Conservation (phyloP, 2,797 vertebrate genomes). For the Remorina albescens region DNA sequence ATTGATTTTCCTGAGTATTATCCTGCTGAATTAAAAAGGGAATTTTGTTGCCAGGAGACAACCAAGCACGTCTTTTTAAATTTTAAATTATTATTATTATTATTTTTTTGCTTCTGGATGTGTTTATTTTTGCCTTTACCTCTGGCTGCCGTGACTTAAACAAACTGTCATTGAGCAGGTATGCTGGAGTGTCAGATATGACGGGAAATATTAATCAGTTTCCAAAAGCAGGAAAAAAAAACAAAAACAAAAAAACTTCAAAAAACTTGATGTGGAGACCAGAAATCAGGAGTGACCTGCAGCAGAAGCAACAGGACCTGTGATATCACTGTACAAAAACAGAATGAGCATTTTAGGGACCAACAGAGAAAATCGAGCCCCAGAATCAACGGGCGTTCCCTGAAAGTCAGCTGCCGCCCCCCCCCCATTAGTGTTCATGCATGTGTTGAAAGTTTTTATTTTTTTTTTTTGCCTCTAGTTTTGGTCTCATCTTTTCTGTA, state of each 20-base stretch:
- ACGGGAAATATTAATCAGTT: slow-evolving; percentile 8
- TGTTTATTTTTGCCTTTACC: slow-evolving; percentile 3
- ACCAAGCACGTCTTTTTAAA: too few species aligned
- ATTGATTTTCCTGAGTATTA: not conserved
- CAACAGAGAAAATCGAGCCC: not conserved
- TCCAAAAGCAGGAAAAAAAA: slow-evolving; percentile 11
- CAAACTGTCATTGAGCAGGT: slow-evolving; percentile 8
- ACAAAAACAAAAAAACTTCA: too few species aligned
- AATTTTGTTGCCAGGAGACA: slow-evolving; percentile 27
- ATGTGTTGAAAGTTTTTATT: too few species aligned
- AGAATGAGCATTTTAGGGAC: slow-evolving; percentile 1
- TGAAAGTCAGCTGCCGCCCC: slow-evolving; percentile 29
- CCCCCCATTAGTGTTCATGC: too few species aligned
- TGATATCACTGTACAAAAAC: slow-evolving; percentile 1
- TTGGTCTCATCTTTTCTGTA: too few species aligned
- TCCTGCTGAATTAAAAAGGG: not conserved
- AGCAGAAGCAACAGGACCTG: slow-evolving; percentile 10
- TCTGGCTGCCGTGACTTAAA: slow-evolving; percentile 29
- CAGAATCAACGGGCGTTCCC: slow-evolving; percentile 20
- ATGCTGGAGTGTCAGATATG: slow-evolving; percentile 1
- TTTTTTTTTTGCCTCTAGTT: too few species aligned
- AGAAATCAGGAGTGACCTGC: slow-evolving; percentile 1
- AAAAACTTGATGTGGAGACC: slow-evolving; percentile 37
- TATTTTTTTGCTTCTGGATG: slow-evolving; percentile 8
- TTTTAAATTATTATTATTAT: too few species aligned